Evolutionary conservation across 2,888 invertebrate genomes (phyloP), one percentile per base, ranked within the genome.

Genomic region (Lasioglossum marginatum): DNA sequence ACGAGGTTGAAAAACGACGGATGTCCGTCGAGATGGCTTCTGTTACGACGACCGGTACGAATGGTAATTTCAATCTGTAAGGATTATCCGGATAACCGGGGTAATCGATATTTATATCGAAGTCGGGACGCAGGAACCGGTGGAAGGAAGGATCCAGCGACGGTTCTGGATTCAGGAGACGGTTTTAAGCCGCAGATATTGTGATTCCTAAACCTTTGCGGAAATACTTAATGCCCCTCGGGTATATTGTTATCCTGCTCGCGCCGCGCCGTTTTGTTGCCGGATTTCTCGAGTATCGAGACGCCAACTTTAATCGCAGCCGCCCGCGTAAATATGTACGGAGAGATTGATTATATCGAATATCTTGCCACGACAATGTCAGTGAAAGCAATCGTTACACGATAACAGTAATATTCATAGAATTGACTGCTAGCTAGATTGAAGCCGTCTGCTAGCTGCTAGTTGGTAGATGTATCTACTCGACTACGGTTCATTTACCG

Each of bases 41-140:
- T 71, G 75, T 72, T 48, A 78, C 78, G 71, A 77, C 72, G 87
- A 77, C 79, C 76, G 74, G 57, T 87, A 81, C 85, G 85, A 89
- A 91, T 88, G 91, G 92, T 93, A 93, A 93, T 93, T 93, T 93
- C 92, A 93, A 93, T 93, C 92, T 92, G 88, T 89, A 89, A 88
- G 92, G 93, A 93, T 93, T 92, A 93, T 93, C 93, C 93, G 92
- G 93, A 93, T 93, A 91, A 93, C 91, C 88, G 89, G 82, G 91
- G 90, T 93, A 93, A 93, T 93, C 93, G 93, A 93, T 93, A 93
- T 93, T 93, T 93, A 93, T 92, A 92, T 92, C 90, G 89, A 87
- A 88, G 87, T 70, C 74, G 31, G 81, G 71, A 40, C 75, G 79
- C 40, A 66, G 79, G 52, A 57, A 63, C 76, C 45, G 10, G 14